Evolutionary conservation across 2,113 vertebrate species (phyloP).

Genomic region (Eupsittula cactorum): DNA sequence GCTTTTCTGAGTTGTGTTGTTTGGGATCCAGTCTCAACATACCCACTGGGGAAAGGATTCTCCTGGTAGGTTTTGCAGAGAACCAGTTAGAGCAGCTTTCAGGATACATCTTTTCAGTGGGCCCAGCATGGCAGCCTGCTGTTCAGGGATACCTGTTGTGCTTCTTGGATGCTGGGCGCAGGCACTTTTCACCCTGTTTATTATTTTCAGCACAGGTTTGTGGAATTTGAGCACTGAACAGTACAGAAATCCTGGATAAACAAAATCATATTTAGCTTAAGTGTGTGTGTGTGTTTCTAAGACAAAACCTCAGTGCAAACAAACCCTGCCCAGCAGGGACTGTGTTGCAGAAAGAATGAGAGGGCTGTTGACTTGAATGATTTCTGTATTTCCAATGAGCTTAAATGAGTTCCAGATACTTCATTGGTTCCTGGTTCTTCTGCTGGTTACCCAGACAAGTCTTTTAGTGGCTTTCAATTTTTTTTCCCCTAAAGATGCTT

Average conservation of each 20-base stretch:
- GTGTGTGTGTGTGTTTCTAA: background rate
- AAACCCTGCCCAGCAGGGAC: background rate
- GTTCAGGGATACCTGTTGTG: background rate
- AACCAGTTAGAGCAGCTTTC: background rate
- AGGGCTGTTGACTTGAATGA: background rate
- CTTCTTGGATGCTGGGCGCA: background rate
- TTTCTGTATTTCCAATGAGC: background rate
- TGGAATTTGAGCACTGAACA: background rate
- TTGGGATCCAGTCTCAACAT: background rate
- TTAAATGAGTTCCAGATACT: background rate
- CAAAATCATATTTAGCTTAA: background rate
- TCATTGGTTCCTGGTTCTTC: background rate
- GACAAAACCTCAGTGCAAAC: conserved; percentile 28
- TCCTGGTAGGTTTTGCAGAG: background rate
- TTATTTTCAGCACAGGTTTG: background rate
- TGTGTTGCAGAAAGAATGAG: background rate
- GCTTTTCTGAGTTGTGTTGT: background rate
- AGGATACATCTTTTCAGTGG: background rate
- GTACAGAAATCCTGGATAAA: background rate
- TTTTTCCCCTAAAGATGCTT: background rate
- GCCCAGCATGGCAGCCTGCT: background rate
- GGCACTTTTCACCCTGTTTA: background rate
- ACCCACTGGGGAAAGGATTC: background rate
- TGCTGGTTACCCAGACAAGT: background rate
- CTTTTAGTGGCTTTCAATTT: background rate